Base-by-base conservation (phyloP, 30 jellyfish, hydroid and myxozoan genomes). In the Aurelia aurita region DNA sequence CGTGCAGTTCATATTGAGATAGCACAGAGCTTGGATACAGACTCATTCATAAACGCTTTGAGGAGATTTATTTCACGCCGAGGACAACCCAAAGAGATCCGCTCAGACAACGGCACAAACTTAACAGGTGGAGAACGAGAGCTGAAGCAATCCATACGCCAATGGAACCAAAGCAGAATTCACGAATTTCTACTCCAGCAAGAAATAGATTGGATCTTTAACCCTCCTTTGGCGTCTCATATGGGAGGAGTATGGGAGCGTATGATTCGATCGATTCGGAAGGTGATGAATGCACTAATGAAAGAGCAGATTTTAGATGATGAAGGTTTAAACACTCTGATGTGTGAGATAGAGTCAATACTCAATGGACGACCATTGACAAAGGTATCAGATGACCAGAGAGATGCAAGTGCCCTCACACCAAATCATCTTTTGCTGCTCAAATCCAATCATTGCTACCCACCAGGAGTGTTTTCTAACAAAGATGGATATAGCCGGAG, bases 211-310 rank as follows among this genome's bases (percentile, higher is more conserved):
- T 88, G 97, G 97, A 34, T 19, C 1, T 78, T 78, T 65, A 68
- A 79, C 61, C 97, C 97, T 11, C 97, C 97, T 28, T 39, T 35
- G 10, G 84, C 92, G 3, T 54, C 75, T 1, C 93, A 88, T 46
- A 67, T 74, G 84, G 97, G 88, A 14, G 97, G 97, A 15, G 92
- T 79, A 0, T 88, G 89, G 92, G 97, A 88, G 54, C 85, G 92
- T 11, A 44, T 69, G n/a, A 88, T 88, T 1, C 72, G 93, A 23
- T 32, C 85, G 19, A 62, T 79, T 18, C 69, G 93, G 64, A 79
- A 59, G 65, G 44, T 63, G 26, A 61, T 80, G 62, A 29, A 35
- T 13, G 85, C 86, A 1, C 10, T 80, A 0, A 34, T 89, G 16
- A 51, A 53, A 8, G 71, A 69, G 67, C 91, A 77, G 46, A n/a